phyloP scores from a whole-genome alignment of 2,113 vertebrate genomes.

The Isichthys henryi region DNA sequence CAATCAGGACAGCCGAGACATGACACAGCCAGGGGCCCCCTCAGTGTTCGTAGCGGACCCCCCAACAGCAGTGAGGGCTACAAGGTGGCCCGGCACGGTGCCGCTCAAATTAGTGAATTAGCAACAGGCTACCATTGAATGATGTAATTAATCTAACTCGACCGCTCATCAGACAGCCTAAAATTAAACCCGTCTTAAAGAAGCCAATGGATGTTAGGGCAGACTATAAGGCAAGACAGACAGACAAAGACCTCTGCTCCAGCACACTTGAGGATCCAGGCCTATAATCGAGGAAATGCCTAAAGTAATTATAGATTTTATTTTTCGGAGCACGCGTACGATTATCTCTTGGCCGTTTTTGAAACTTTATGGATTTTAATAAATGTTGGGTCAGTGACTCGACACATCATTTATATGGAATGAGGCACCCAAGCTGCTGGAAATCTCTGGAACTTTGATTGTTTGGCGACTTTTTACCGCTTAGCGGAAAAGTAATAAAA shows the following conservation, averaged over 20 bases:
- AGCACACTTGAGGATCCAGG: neutral
- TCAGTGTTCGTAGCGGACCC: neutral
- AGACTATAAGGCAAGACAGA: neutral
- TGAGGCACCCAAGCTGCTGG: neutral
- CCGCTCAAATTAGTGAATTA: conserved; percentile 23
- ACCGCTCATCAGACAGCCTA: conserved; percentile 30
- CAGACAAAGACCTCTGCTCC: neutral
- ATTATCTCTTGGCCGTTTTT: neutral
- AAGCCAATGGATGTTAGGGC: neutral
- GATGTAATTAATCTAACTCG: conserved; percentile 45
- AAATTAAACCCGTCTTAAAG: conserved; percentile 35
- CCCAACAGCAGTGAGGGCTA: conserved; percentile 18
- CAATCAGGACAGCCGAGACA: conserved; percentile 36
- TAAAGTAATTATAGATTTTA: neutral
- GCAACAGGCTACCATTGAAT: conserved; percentile 9
- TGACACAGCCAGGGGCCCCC: conserved; percentile 25
- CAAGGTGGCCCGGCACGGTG: neutral
- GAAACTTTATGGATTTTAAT: conserved; percentile 3
- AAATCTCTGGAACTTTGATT: neutral
- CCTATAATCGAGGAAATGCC: neutral
- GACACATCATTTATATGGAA: neutral
- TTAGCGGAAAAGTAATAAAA: neutral
- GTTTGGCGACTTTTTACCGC: neutral
- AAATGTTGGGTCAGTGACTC: neutral
- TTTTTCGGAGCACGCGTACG: neutral